Evolutionary conservation across 2,888 invertebrate genomes (phyloP).

Genomic region (Laothoe populi): DNA sequence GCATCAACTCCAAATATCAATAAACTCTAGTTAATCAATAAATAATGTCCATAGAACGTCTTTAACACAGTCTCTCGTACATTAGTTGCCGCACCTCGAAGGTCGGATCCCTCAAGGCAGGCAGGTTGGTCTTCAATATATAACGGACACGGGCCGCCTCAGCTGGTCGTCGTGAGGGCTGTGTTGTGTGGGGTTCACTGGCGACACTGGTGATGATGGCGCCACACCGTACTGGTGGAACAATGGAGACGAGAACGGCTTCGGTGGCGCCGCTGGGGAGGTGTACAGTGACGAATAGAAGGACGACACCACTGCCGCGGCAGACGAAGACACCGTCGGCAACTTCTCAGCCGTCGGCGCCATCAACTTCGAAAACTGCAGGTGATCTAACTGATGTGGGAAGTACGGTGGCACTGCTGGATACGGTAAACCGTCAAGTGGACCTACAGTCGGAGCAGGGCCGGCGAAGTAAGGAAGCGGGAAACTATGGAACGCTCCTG

Average conservation of each 20-base stretch:
- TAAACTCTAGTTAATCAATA: conserved; percentile 71
- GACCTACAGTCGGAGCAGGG: conserved; percentile 83
- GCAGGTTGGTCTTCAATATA: conserved; percentile 86
- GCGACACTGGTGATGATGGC: conserved; percentile 76
- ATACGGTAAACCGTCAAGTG: conserved; percentile 86
- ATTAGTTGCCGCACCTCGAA: conserved; percentile 61
- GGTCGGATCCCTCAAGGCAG: conserved; percentile 66
- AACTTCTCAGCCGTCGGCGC: conserved; percentile 74
- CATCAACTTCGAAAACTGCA: conserved; percentile 87
- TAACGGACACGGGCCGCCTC: conserved; percentile 88
- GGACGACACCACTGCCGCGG: conserved; percentile 87
- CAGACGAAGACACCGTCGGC: conserved; percentile 76
- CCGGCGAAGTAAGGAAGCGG: conserved; percentile 87
- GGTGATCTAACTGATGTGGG: conserved; percentile 89
- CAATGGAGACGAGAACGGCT: conserved; percentile 81
- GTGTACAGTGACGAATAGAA: conserved; percentile 89
- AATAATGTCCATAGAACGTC: conserved; percentile 59
- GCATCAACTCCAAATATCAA: conserved; percentile 58
- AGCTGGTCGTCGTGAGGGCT: conserved; percentile 85
- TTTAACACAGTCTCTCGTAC: conserved; percentile 67
- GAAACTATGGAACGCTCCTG: conserved; percentile 86
- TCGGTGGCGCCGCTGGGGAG: conserved; percentile 79
- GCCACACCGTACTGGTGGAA: conserved; percentile 82
- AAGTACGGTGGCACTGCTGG: conserved; percentile 90
- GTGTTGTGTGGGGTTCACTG: conserved; percentile 74